A percentile compares a stretch with the other conserved stretches of the same genome.
Conservation (phyloP, 2,797 vertebrate species). For the Prionace glauca region DNA sequence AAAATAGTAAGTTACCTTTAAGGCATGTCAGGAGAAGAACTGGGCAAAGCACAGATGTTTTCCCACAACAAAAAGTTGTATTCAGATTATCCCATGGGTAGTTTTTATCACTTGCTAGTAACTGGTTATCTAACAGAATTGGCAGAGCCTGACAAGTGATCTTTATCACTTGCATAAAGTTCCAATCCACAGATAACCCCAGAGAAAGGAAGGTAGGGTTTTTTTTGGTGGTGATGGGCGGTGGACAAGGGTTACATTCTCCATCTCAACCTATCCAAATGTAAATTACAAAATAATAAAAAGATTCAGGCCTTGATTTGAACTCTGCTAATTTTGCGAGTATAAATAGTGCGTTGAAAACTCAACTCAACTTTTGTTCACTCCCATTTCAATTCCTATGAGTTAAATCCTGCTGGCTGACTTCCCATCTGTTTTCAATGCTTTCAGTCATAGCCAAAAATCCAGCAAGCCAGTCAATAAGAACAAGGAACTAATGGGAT, state of each 20-base stretch:
- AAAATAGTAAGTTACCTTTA: background rate
- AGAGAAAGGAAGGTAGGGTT: background rate
- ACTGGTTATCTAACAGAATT: background rate
- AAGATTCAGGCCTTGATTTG: background rate
- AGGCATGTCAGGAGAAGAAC: background rate
- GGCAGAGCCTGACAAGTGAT: background rate
- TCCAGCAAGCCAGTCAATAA: background rate
- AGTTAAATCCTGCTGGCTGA: background rate
- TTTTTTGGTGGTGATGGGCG: too few species aligned
- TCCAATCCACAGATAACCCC: background rate
- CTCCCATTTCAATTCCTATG: background rate
- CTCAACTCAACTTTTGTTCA: background rate
- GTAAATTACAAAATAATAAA: background rate
- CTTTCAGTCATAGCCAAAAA: background rate
- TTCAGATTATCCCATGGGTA: background rate
- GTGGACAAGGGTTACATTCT: background rate
- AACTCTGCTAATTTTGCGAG: background rate
- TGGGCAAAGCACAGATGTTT: background rate
- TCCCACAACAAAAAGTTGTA: background rate
- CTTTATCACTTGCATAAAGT: background rate
- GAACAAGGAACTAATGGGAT: background rate
- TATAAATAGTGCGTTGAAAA: background rate
- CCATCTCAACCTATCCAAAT: background rate
- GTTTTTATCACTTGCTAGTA: background rate
- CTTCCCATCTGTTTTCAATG: background rate